Base-by-base conservation (phyloP, 2,888 invertebrate species). In the Hydrotaea cyrtoneurina region DNA sequence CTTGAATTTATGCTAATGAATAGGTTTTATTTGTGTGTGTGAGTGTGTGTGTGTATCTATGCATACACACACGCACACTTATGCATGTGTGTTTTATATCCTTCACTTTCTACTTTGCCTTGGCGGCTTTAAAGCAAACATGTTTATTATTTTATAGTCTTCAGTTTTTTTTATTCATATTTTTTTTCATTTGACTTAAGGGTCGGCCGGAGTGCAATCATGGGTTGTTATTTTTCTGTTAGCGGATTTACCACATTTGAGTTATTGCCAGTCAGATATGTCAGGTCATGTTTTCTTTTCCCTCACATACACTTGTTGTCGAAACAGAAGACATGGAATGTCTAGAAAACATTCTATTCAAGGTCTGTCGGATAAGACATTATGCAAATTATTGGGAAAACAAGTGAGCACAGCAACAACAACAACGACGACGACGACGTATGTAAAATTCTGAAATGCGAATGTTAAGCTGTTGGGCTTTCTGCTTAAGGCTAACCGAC, bases 131-230 rank as follows among this genome's bases (percentile, higher is more conserved):
- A 55, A 55, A 73, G 57, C 31, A 55, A 39, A 11, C 53, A 53
- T 53, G 39, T 66, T 57, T 55, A 36, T 46, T 64, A 53, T 66
- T 31, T 69, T 39, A n/a, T 50, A 50, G 2, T 62, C 21, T 62
- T 36, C 31, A 31, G 31, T 31, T 31, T 31, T 31, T n/a, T 1
- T 62, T 31, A 3, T 62, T 62, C 13, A 1, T 36, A n/a, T 62
- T n/a, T 64, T 74, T 66, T 55, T 59, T 46, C 66, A 43, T 55
- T 46, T 66, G 55, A 74, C 80, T 80, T 36, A 59, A 80, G 57
- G 80, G 66, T 80, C n/a, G n/a, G n/a, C 57, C 55, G 69, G 55
- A 74, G 17, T 80, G 66, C 31, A 66, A 57, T 78, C n/a, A 50
- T 31, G 53, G 53, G 19, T 66, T 71, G 31, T 71, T 13, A 46